These are phyloP conservation scores for Anoura caudifer DNA, from an alignment of 2,113 vertebrate species.

Conservation along the genomic window DNA sequence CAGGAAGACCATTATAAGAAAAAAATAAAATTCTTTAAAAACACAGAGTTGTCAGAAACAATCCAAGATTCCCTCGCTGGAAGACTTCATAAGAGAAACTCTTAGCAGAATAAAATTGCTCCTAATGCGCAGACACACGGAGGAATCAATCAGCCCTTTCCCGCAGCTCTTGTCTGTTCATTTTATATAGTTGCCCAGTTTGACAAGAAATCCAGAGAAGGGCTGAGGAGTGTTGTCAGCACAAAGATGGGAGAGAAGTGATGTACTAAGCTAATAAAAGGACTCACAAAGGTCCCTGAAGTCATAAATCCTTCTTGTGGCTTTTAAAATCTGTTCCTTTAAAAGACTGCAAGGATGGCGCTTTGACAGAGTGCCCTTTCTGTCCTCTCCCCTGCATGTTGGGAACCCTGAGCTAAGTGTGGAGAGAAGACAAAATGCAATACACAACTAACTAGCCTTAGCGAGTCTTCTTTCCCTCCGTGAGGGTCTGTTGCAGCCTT, in stretches of 20 bases:
- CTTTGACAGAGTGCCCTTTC: conserved; percentile 72
- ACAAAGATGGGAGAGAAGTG: conserved; percentile 70
- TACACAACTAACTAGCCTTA: too few species aligned
- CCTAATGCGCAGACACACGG: background rate
- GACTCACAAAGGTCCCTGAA: conserved; percentile 70
- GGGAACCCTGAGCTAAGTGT: background rate
- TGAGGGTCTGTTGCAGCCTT: background rate
- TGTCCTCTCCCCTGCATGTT: conserved; percentile 30
- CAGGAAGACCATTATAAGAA: conserved; percentile 50
- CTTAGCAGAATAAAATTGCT: background rate
- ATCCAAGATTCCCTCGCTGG: conserved; percentile 48
- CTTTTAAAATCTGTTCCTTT: conserved; percentile 80
- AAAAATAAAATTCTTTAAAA: conserved; percentile 53
- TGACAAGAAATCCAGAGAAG: conserved; percentile 38
- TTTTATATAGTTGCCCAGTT: background rate
- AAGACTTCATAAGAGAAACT: background rate
- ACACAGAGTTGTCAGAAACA: conserved; percentile 68
- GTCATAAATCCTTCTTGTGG: conserved; percentile 76
- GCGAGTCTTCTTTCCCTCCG: background rate
- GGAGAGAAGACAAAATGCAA: background rate
- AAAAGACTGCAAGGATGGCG: conserved; percentile 48
- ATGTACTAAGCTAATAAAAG: conserved; percentile 74
- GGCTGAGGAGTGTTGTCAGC: conserved; percentile 65
- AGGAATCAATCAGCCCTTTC: background rate
- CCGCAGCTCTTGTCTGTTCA: rapidly evolving